phyloP scores from a whole-genome alignment of 2,888 invertebrate species.

The Lasioglossum vierecki region DNA sequence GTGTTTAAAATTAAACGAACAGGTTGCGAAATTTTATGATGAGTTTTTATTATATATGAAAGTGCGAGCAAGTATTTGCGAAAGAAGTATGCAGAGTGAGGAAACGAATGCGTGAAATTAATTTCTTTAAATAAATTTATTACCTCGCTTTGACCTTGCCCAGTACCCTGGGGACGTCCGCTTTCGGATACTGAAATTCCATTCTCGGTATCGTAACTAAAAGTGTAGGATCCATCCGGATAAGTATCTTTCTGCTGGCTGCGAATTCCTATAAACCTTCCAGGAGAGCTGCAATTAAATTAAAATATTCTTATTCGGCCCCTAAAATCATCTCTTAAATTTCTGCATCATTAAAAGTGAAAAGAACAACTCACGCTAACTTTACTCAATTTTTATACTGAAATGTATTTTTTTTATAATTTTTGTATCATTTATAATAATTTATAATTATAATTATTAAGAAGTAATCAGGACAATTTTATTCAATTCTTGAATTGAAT shows the following conservation, averaged over 20 bases:
- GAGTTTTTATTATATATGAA: background rate
- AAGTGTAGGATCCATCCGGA: conserved; percentile 79
- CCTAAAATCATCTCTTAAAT: background rate
- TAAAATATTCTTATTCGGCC: background rate
- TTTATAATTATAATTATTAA: no score
- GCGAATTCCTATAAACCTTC: conserved; percentile 77
- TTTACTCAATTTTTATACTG: background rate
- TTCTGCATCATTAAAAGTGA: background rate
- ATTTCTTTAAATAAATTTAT: background rate
- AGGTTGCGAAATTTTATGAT: background rate
- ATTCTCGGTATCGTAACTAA: conserved; percentile 82
- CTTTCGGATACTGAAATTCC: conserved; percentile 80
- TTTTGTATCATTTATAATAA: no score
- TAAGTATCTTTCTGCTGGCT: conserved; percentile 76
- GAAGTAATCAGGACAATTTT: background rate
- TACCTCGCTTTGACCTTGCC: conserved; percentile 77
- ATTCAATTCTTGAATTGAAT: background rate
- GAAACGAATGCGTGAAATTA: background rate
- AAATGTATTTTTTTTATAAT: background rate
- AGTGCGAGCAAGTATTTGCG: background rate
- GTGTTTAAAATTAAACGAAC: background rate
- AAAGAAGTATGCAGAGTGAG: background rate
- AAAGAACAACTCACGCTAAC: background rate
- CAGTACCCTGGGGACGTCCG: conserved; percentile 76
- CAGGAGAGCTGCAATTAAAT: conserved; percentile 54